Evolutionary conservation across 2,888 invertebrate genomes (phyloP), one percentile per base, ranked within the genome.

Genomic region (Hemaris fuciformis): DNA sequence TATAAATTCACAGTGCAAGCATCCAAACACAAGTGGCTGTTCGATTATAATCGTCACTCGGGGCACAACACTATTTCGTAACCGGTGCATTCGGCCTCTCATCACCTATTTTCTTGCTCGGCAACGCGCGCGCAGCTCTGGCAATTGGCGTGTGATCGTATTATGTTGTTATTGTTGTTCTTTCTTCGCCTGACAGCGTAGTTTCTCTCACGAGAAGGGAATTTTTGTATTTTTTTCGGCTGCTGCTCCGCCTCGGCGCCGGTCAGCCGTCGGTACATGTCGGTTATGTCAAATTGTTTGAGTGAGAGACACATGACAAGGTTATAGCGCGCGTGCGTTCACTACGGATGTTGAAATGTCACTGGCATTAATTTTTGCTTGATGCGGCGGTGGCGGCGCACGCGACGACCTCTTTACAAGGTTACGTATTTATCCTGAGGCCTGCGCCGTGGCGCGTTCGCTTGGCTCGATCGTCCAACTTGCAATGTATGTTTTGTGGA

Each of bases 201-300:
- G 80, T 95, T 94, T 68, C 95, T 93, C 76, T 95, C 95, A 46
- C 95, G 91, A 0, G 95, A 95, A 0, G 95, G 95, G 80, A 95
- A 95, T 74, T 94, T 94, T 61, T 95, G 95, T 71, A 89, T 84
- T 64, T 84, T 88, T 64, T 76, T 79, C 56, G 75, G 74, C 57
- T 76, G 80, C 7, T 73, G 69, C 22, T 85, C 83, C 60, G 75
- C 79, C 45, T 86, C 87, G 15, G 72, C 72, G 22, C 83, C 83
- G 31, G 77, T 77, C 31, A 90, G 75, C 31, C 85, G 83, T 56
- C 86, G 81, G 74, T 85, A 89, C 48, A 90, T 82, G 62, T 89
- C 89, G 68, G 85, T 79, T 84, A 88, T 85, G 75, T 91, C 91
- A 65, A 89, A 74, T 77, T 86, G 87, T 72, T 91, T 91, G 64